Evolutionary conservation across 2,888 invertebrate species (phyloP), one percentile per base, ranked within the genome.

Genomic region (Lucinisca nassula): DNA sequence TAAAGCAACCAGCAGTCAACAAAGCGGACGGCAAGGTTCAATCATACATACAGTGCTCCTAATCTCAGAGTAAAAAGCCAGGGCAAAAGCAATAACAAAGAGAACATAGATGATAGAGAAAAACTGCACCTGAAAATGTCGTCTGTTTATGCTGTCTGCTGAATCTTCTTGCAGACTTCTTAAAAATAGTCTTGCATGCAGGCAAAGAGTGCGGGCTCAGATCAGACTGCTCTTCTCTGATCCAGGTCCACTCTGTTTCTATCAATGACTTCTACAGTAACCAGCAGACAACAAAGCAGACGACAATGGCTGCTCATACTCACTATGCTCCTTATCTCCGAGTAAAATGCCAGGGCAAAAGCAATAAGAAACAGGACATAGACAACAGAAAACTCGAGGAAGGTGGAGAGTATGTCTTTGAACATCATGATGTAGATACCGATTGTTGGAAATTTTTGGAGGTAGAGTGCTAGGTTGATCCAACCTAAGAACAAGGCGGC

Each of bases 401-500:
- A 96, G 58, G 96, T 96, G 70, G 87, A 84, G 32, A 95, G 91
- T 76, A 96, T 93, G 79, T 96, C 95, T 1, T 95, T 95, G 88
- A 96, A 95, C 96, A 96, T 96, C 61, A 96, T 95, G 27, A 96
- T 95, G 89, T 95, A 96, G 88, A 96, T 96, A 27, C 95, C 95
- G 86, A 95, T 94, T 37, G 91, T 84, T 0, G 96, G 95, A 35
- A 96, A 91, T 92, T 96, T 96, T 89, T 95, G 94, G 24, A 96
- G 92, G 89, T 95, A 95, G 76, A 96, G 91, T 84, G 96, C 94
- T 14, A 96, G 92, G 67, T 95, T 94, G 76, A 96, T 92, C 95
- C 96, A 97, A 0, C 96, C 96, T 77, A 96, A 91, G 91, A 97
- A 97, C 21, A 97, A 94, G 12, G 96, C 94, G 10, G 96, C 92